phyloP scores from a whole-genome alignment of 2,888 invertebrate genomes.

The Aleiodes testaceus region DNA sequence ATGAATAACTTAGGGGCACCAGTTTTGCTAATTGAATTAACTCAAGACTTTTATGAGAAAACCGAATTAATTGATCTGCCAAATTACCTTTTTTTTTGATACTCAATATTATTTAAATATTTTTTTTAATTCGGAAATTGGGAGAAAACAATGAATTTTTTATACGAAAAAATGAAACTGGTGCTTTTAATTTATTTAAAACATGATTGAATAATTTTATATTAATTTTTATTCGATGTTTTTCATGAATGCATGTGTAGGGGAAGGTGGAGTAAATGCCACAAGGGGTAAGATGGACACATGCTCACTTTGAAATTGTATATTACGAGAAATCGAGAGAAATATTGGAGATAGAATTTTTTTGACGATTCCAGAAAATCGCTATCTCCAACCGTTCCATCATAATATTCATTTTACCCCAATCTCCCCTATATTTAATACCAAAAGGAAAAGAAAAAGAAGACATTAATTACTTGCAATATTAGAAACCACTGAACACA shows the following conservation, averaged over 20 bases:
- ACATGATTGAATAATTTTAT: not conserved
- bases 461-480: constrained; percentile 20
- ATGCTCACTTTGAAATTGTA: too few species aligned
- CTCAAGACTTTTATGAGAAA: not conserved
- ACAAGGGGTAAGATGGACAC: too few species aligned
- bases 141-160: not conserved
- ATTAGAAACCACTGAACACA: constrained; percentile 25
- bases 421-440: too few species aligned
- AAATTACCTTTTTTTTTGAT: not conserved
- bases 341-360: too few species aligned
- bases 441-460: constrained; percentile 5
- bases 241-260: constrained; percentile 11
- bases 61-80: too few species aligned
- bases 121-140: not conserved
- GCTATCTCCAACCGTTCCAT: too few species aligned
- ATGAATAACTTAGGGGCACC: not conserved
- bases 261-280: too few species aligned
- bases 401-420: too few species aligned
- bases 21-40: constrained; percentile 2
- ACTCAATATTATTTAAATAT: not conserved
- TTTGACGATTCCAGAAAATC: too few species aligned
- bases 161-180: not conserved
- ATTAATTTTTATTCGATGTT: constrained; percentile 17
- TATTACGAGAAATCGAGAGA: too few species aligned
- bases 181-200: not conserved